phyloP scores from a whole-genome alignment of 2,888 invertebrate species.

The Lochmaea capreae region DNA sequence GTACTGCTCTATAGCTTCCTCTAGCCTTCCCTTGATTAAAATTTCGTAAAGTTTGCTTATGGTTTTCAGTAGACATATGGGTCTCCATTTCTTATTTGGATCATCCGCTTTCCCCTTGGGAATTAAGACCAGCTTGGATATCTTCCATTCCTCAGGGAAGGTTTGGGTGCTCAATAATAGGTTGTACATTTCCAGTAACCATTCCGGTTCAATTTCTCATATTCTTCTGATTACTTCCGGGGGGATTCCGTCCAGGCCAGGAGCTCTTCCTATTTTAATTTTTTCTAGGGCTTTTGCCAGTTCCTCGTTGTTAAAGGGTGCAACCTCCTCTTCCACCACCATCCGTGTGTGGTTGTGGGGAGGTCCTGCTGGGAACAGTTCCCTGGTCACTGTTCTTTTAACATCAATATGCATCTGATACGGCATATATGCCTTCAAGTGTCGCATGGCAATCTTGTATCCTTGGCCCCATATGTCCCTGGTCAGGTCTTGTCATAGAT shows the following conservation, averaged over 20 bases:
- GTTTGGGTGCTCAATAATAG: background rate
- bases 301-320: too few relatives aligned
- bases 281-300: background rate
- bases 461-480: background rate
- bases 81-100: conserved; percentile 5
- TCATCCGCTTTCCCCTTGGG: conserved; percentile 16
- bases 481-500: background rate
- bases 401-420: background rate
- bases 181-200: conserved; percentile 1
- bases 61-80: conserved; percentile 17
- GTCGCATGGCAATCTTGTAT: conserved; percentile 5
- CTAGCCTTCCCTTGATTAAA: conserved; percentile 11
- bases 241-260: background rate
- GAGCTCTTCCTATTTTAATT: background rate
- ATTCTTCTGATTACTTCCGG: background rate
- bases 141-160: background rate
- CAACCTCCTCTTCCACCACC: background rate
- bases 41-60: conserved; percentile 18
- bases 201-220: background rate
- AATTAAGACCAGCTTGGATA: conserved; percentile 5
- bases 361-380: background rate
- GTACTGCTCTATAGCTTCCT: conserved; percentile 17
- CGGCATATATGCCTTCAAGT: background rate
- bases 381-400: background rate
- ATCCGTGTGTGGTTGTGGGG: background rate